Percentiles rank a stretch among this genome's conserved stretches.
phyloP scores from a whole-genome alignment of 2,113 vertebrate genomes.

The Collichthys lucidus region DNA sequence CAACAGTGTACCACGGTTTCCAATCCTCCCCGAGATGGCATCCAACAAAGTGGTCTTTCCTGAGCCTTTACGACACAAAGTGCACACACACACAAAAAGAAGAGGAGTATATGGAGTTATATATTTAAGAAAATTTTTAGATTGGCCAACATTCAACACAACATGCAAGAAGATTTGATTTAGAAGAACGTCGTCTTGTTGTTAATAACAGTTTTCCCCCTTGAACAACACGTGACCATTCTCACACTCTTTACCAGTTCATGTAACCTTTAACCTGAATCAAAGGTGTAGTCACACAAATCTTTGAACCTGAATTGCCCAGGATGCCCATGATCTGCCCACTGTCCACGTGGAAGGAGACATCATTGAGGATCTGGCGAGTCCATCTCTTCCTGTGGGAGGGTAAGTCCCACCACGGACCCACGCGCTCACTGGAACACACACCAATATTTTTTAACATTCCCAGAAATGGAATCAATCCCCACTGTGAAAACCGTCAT shows the following conservation, averaged over 20 bases:
- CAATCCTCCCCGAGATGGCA: slow-evolving; percentile 90
- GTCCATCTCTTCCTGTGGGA: slow-evolving; percentile 87
- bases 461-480: too few relatives aligned
- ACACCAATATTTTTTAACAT: neutral
- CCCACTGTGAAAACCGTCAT: neutral
- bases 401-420: slow-evolving; percentile 91
- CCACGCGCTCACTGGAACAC: slow-evolving; percentile 85
- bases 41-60: slow-evolving; percentile 96
- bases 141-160: neutral
- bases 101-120: neutral
- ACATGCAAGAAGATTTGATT: neutral
- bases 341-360: slow-evolving; percentile 93
- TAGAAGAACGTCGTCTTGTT: neutral
- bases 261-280: neutral
- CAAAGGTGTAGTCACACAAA: neutral
- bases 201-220: neutral
- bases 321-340: slow-evolving; percentile 96
- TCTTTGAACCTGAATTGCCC: slow-evolving; percentile 91
- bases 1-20: slow-evolving; percentile 78
- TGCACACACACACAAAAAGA: slow-evolving; percentile 11
- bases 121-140: neutral
- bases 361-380: slow-evolving; percentile 93
- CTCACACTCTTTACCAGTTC: neutral
- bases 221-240: neutral
- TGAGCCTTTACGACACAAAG: slow-evolving; percentile 84